These are phyloP conservation scores for Petrophora chlorosata DNA, from an alignment of 2,888 invertebrate species.

Conservation along the genomic window DNA sequence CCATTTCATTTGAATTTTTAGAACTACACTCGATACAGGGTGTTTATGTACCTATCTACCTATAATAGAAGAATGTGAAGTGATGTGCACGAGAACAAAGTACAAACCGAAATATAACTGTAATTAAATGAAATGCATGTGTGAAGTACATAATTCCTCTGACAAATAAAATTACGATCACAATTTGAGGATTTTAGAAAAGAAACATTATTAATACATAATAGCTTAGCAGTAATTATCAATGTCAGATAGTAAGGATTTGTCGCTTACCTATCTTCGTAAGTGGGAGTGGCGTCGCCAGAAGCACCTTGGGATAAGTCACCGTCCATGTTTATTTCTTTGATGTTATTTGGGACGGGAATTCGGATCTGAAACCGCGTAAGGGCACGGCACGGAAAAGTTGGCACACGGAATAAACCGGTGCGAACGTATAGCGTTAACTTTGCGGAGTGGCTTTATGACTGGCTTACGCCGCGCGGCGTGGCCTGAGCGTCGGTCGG, in stretches of 20 bases:
- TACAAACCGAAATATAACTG: too few relatives aligned
- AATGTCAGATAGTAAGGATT: not conserved
- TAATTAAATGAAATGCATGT: too few relatives aligned
- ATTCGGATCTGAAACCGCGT: constrained; percentile 44
- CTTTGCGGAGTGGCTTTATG: constrained; percentile 44
- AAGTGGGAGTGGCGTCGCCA: constrained; percentile 66
- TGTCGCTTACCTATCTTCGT: constrained; percentile 68
- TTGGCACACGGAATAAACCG: constrained; percentile 57
- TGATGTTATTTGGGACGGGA: constrained; percentile 37
- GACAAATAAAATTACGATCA: too few relatives aligned
- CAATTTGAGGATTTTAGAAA: too few relatives aligned
- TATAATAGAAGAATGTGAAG: too few relatives aligned
- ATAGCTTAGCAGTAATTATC: too few relatives aligned
- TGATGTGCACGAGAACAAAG: too few relatives aligned
- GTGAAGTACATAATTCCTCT: too few relatives aligned
- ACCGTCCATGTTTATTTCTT: constrained; percentile 60
- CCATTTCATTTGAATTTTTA: too few relatives aligned
- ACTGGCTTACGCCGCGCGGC: constrained; percentile 31
- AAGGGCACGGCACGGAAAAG: constrained; percentile 46
- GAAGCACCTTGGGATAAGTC: constrained; percentile 69
- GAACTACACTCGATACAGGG: too few relatives aligned
- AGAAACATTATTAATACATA: too few relatives aligned
- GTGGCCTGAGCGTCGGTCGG: constrained; percentile 39
- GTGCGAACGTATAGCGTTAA: constrained; percentile 55
- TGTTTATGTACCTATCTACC: too few relatives aligned